Percentiles rank a stretch among this genome's conserved stretches.
Conservation (phyloP, 2,797 vertebrate species). For the Crypturellus tataupa region DNA sequence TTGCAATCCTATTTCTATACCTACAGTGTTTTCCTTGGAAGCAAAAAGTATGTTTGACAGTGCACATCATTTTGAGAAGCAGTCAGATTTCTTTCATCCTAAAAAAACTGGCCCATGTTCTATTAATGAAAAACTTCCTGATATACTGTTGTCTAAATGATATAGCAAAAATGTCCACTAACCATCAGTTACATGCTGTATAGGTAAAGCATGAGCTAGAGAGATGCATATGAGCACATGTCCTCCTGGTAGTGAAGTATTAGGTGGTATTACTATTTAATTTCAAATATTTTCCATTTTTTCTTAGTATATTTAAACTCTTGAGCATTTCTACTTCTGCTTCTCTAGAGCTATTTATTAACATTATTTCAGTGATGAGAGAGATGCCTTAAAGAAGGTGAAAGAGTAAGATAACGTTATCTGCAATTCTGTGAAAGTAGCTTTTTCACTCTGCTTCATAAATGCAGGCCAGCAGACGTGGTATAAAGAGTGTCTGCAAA, state of each 20-base stretch:
- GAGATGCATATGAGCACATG: not conserved
- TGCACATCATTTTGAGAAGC: not conserved
- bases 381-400: not conserved
- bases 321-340: not conserved
- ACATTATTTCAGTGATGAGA: not conserved
- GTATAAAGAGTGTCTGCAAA: not conserved
- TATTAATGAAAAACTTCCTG: slow-evolving; percentile 4
- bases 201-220: not conserved
- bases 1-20: slow-evolving; percentile 48
- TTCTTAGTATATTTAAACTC: not conserved
- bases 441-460: not conserved
- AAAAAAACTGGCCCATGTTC: slow-evolving; percentile 14
- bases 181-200: fast-evolving
- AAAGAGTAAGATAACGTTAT: not conserved
- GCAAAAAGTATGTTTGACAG: slow-evolving; percentile 59
- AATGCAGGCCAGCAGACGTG: not conserved
- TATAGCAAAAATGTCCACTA: not conserved
- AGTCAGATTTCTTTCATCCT: slow-evolving; percentile 27
- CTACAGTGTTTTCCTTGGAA: slow-evolving; percentile 41
- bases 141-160: not conserved
- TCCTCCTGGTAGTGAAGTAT: not conserved
- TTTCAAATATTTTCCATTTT: not conserved
- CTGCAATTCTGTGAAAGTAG: not conserved
- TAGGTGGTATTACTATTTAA: not conserved
- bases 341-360: not conserved